These are phyloP conservation scores for Stylophora pistillata DNA, from an alignment of 64 coral and sea anemone species.

Conservation along the genomic window DNA sequence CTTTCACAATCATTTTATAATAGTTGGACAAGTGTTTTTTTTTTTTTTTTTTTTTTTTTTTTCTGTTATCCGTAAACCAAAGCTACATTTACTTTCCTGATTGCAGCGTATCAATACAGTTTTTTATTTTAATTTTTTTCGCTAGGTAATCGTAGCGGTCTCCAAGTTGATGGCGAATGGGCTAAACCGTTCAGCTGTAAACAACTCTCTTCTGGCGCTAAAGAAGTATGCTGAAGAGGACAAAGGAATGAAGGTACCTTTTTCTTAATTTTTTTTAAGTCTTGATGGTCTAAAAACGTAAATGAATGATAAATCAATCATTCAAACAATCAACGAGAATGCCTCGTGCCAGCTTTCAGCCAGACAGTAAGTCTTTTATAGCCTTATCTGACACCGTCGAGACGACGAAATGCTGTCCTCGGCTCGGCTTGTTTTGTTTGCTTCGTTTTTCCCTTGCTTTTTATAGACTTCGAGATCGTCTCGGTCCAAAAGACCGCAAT, in stretches of 20 bases:
- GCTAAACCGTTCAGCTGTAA: conserved; percentile 81
- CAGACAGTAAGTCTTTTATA: too few relatives aligned
- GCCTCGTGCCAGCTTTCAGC: too few relatives aligned
- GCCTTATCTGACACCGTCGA: too few relatives aligned
- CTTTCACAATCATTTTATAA: too few relatives aligned
- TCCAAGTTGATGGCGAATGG: conserved; percentile 88
- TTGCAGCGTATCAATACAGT: neutral
- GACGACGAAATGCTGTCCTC: too few relatives aligned
- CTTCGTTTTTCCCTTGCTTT: neutral
- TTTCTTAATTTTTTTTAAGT: neutral
- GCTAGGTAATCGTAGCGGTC: conserved; percentile 91
- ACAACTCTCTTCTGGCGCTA: conserved; percentile 73
- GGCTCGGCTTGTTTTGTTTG: too few relatives aligned
- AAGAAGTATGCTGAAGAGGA: conserved; percentile 94
- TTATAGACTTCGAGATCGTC: neutral
- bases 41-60: neutral
- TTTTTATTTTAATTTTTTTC: neutral
- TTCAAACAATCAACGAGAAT: too few relatives aligned
- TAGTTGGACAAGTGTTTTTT: neutral
- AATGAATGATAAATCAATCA: too few relatives aligned
- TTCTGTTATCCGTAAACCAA: neutral
- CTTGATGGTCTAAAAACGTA: too few relatives aligned
- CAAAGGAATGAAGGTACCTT: conserved; percentile 93
- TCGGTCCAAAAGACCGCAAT: too few relatives aligned
- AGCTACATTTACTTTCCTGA: neutral